Evolutionary conservation across 2,113 vertebrate genomes (phyloP).

Genomic region (Coregonus clupeaformis): DNA sequence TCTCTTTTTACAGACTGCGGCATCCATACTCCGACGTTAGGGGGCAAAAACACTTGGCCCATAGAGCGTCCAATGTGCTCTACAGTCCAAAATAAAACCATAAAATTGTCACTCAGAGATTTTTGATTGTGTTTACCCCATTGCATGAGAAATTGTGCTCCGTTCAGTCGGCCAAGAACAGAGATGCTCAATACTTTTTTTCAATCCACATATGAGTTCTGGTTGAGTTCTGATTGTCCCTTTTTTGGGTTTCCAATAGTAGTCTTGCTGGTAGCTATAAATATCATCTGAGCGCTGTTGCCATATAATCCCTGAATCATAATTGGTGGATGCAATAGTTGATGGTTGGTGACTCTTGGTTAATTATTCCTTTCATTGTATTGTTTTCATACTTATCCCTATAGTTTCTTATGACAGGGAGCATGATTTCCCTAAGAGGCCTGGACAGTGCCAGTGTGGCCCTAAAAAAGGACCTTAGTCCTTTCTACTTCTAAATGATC

Average conservation of each 20-base stretch:
- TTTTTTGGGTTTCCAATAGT: slow-evolving; percentile 11
- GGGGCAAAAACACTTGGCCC: slow-evolving; percentile 33
- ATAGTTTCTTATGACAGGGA: slow-evolving; percentile 29
- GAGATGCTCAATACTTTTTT: too few relatives aligned
- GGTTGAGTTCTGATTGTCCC: slow-evolving; percentile 16
- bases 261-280: slow-evolving; percentile 15
- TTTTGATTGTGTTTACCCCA: slow-evolving; percentile 11
- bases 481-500: slow-evolving; percentile 1
- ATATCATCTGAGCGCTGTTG: not conserved
- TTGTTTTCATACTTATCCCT: slow-evolving; percentile 26
- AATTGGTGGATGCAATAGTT: slow-evolving; percentile 47
- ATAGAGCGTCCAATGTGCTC: slow-evolving; percentile 30
- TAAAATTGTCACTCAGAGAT: slow-evolving; percentile 7
- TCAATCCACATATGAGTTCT: not conserved
- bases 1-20: slow-evolving; percentile 59
- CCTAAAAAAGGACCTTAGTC: slow-evolving; percentile 16
- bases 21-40: not conserved
- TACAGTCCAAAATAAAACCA: slow-evolving; percentile 53
- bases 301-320: slow-evolving; percentile 32
- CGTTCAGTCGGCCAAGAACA: too few relatives aligned
- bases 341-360: slow-evolving; percentile 32
- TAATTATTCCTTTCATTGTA: slow-evolving; percentile 25
- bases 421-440: not conserved
- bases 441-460: not conserved
- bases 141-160: not conserved